phyloP scores from a whole-genome alignment of 2,113 vertebrate genomes.

The Prionailurus bengalensis region DNA sequence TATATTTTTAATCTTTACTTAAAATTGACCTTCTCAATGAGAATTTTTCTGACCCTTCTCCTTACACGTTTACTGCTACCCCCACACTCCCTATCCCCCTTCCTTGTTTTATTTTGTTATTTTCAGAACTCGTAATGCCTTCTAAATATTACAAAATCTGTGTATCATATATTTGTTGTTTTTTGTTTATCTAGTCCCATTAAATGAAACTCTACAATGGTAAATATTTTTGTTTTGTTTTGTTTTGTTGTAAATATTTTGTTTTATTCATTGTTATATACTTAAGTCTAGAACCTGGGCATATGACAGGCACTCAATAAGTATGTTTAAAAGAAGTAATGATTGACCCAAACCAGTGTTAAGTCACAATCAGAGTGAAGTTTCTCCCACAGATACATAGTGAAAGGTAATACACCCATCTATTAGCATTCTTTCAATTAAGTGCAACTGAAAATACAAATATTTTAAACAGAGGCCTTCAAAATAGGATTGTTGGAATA shows the following conservation, averaged over 20 bases:
- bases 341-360: neutral
- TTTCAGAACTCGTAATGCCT: neutral
- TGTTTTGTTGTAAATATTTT: neutral
- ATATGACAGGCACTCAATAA: neutral
- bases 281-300: neutral
- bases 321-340: neutral
- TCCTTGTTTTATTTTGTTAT: neutral
- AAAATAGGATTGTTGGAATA: neutral
- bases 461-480: neutral
- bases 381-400: neutral
- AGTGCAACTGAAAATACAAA: neutral
- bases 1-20: neutral
- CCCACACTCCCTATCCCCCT: neutral
- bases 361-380: neutral
- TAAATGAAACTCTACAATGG: neutral
- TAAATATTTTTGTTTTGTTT: neutral
- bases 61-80: neutral
- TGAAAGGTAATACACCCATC: neutral
- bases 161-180: neutral
- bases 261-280: neutral
- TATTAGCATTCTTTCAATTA: neutral
- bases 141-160: neutral
- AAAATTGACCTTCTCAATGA: neutral
- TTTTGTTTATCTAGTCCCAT: neutral
- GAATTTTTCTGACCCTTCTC: neutral